These are phyloP conservation scores for Grus americana DNA, from an alignment of 2,113 vertebrate genomes.

Conservation along the genomic window DNA sequence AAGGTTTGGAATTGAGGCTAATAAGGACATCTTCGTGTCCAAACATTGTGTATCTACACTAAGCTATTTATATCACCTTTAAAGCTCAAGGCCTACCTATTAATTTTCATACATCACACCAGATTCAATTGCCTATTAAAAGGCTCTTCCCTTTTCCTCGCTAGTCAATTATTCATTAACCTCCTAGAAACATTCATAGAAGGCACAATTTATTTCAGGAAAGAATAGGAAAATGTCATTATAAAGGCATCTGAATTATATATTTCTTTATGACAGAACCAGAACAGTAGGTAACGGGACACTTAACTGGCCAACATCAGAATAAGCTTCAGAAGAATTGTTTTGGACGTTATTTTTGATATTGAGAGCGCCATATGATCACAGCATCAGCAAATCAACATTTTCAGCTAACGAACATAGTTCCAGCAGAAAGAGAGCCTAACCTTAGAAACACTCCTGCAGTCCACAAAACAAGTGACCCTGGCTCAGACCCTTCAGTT, in stretches of 20 bases:
- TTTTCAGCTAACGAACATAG: neutral
- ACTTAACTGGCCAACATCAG: neutral
- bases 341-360: neutral
- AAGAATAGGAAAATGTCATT: neutral
- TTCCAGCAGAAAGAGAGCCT: neutral
- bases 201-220: neutral
- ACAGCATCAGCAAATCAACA: neutral
- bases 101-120: neutral
- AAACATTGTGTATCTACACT: neutral
- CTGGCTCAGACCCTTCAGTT: rapidly evolving
- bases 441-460: neutral
- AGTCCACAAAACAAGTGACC: neutral
- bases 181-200: neutral
- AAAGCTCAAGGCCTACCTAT: neutral
- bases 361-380: neutral
- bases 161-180: conserved; percentile 19
- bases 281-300: neutral
- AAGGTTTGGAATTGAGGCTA: neutral
- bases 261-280: neutral
- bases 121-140: neutral
- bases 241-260: neutral
- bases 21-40: neutral
- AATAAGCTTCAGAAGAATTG: neutral
- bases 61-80: neutral
- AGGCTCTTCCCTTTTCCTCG: neutral